phyloP scores from a whole-genome alignment of 2,888 invertebrate genomes.

The Leptinotarsa juncta region DNA sequence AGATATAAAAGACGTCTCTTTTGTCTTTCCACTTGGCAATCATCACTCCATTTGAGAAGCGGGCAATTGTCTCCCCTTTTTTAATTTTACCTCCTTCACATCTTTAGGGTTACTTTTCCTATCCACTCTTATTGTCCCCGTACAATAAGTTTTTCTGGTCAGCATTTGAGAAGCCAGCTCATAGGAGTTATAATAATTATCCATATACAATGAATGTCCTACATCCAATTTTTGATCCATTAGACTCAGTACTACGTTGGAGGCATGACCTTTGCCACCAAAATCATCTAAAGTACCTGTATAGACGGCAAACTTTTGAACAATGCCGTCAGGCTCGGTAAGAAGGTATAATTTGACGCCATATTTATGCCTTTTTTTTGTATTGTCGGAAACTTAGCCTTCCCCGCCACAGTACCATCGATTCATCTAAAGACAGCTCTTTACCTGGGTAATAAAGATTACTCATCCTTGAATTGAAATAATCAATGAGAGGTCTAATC shows the following conservation, averaged over 20 bases:
- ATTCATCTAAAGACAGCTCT: constrained; percentile 26
- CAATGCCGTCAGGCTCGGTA: constrained; percentile 43
- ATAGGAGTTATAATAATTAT: constrained; percentile 47
- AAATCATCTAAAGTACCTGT: constrained; percentile 51
- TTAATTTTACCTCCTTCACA: background rate
- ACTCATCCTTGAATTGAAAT: constrained; percentile 47
- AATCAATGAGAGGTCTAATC: constrained; percentile 45
- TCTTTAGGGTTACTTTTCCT: background rate
- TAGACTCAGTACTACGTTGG: constrained; percentile 46
- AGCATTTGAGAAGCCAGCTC: constrained; percentile 35
- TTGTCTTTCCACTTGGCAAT: constrained; percentile 6
- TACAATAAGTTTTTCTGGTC: constrained; percentile 10
- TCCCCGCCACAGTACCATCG: constrained; percentile 8
- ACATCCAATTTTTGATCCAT: constrained; percentile 37
- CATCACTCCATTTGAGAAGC: background rate
- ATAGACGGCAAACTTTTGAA: constrained; percentile 48
- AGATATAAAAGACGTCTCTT: background rate
- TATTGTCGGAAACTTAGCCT: constrained; percentile 29
- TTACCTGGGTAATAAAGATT: constrained; percentile 40
- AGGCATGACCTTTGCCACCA: constrained; percentile 50
- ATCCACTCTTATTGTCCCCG: background rate
- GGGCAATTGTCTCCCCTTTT: background rate
- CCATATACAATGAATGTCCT: constrained; percentile 40
- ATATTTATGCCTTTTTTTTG: constrained; percentile 22
- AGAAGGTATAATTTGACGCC: constrained; percentile 49